Evolutionary conservation across 1,140 invertebrate genomes (phyloP).

Genomic region (Psix sp.): DNA sequence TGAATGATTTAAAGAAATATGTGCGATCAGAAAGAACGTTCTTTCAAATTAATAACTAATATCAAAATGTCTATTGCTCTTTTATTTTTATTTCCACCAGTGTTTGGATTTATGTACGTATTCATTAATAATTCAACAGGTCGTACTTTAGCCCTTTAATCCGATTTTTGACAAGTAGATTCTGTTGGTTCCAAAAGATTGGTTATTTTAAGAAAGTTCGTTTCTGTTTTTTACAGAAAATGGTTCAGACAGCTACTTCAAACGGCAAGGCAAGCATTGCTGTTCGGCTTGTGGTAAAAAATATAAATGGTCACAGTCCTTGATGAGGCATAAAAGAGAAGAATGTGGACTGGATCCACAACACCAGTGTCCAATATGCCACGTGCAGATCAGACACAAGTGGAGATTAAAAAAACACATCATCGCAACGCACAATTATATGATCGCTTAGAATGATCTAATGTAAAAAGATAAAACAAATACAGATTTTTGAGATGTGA

Average conservation of each 20-base stretch:
- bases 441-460: conserved; percentile 12
- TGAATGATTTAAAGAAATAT: too few relatives aligned
- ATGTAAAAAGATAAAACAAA: neutral
- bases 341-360: conserved; percentile 76
- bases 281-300: conserved; percentile 75
- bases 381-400: conserved; percentile 68
- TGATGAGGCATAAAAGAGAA: conserved; percentile 76
- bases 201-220: conserved; percentile 22
- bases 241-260: conserved; percentile 62
- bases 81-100: too few relatives aligned
- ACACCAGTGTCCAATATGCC: conserved; percentile 69
- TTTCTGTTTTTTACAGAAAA: conserved; percentile 38
- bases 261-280: conserved; percentile 65
- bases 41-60: too few relatives aligned
- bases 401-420: conserved; percentile 73
- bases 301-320: conserved; percentile 76
- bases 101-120: too few relatives aligned
- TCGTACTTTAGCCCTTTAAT: too few relatives aligned
- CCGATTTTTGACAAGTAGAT: neutral
- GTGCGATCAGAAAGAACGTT: too few relatives aligned
- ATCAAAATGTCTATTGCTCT: too few relatives aligned
- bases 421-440: conserved; percentile 63
- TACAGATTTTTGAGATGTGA: too few relatives aligned
- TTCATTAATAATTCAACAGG: too few relatives aligned
- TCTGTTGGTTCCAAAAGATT: neutral